Conservation (phyloP, 2,888 invertebrate genomes). For the Oasisia sp. region DNA sequence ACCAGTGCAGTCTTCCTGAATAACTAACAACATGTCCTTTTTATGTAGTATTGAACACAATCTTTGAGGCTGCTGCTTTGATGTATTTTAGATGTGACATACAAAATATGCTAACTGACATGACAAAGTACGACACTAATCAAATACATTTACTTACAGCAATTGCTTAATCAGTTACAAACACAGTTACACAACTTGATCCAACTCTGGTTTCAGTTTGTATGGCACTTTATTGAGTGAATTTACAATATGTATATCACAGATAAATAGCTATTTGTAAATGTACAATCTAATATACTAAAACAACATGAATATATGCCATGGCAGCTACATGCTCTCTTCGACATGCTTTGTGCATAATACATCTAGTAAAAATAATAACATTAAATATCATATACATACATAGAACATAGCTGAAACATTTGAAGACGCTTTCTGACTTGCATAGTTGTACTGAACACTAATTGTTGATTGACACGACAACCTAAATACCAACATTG, state of each 20-base stretch:
- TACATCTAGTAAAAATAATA: not conserved
- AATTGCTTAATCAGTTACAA: no score
- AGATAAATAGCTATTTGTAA: not conserved
- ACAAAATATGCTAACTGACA: no score
- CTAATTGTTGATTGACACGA: not conserved
- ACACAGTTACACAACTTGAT: no score
- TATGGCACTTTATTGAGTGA: constrained; percentile 21
- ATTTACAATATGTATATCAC: not conserved
- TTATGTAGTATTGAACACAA: no score
- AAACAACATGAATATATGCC: not conserved
- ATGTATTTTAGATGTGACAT: no score
- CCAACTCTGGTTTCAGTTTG: not conserved
- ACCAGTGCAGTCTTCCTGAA: no score
- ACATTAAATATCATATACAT: no score
- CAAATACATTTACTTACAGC: no score
- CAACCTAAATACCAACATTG: not conserved
- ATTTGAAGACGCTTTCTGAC: not conserved
- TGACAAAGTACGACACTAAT: no score
- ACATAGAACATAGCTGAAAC: not conserved
- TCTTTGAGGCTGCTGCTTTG: no score
- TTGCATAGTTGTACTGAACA: not conserved
- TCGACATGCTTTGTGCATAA: not conserved
- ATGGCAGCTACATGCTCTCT: not conserved
- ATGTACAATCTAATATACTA: not conserved
- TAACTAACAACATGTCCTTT: no score